phyloP scores from a whole-genome alignment of 2,113 vertebrate genomes.

The Riparia riparia region DNA sequence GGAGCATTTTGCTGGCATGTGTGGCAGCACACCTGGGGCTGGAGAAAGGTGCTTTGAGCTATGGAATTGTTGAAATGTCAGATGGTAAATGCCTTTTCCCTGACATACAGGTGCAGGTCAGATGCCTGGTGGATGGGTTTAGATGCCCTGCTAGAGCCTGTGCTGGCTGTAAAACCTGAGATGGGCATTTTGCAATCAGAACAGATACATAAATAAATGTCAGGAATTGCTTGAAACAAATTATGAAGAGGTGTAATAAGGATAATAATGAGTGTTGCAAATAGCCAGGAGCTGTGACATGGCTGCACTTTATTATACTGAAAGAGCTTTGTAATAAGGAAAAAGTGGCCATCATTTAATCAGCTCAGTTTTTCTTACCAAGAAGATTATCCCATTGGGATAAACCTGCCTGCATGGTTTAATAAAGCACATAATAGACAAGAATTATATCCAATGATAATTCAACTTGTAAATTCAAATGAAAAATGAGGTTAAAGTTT shows the following conservation, averaged over 20 bases:
- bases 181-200: neutral
- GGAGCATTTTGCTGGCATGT: neutral
- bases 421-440: slow-evolving; percentile 46
- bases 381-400: slow-evolving; percentile 32
- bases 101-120: neutral
- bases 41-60: neutral
- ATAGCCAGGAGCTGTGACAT: slow-evolving; percentile 16
- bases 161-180: neutral
- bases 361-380: slow-evolving; percentile 20
- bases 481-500: slow-evolving; percentile 43
- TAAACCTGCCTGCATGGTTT: slow-evolving; percentile 30
- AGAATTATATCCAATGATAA: slow-evolving; percentile 39
- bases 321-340: slow-evolving; percentile 48
- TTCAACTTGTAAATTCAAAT: slow-evolving; percentile 63
- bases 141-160: neutral
- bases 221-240: slow-evolving; percentile 12
- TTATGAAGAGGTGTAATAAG: neutral
- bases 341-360: slow-evolving; percentile 32
- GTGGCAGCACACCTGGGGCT: neutral
- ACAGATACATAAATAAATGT: neutral
- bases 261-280: slow-evolving; percentile 1
- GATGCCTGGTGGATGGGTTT: neutral
- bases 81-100: neutral
- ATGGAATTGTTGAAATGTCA: neutral
- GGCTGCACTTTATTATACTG: neutral